These are phyloP conservation scores for Melozone crissalis DNA, from an alignment of 2,113 vertebrate genomes.

Conservation along the genomic window DNA sequence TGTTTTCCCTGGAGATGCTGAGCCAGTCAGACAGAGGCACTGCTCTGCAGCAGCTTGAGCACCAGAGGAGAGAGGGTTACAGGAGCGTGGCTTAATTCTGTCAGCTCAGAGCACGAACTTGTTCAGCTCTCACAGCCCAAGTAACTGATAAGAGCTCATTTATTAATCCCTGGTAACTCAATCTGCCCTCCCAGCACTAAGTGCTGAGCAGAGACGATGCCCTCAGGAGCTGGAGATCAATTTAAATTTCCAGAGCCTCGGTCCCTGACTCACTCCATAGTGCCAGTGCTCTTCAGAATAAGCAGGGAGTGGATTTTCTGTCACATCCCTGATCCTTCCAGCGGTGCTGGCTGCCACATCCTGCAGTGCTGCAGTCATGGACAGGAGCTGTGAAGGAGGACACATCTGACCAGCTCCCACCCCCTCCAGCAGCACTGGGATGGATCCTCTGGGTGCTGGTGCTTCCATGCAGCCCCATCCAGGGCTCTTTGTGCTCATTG, in stretches of 20 bases:
- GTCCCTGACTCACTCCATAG: not conserved
- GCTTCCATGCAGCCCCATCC: not conserved
- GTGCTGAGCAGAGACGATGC: not conserved
- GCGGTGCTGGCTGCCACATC: not conserved
- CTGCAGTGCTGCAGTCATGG: not conserved
- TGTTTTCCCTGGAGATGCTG: not conserved
- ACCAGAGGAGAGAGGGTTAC: not conserved
- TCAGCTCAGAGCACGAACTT: not conserved
- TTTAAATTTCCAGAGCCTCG: not conserved
- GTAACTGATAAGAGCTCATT: not conserved
- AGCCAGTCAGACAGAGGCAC: not conserved
- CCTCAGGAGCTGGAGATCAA: slow-evolving; percentile 20
- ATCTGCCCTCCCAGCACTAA: not conserved
- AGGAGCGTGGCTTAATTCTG: not conserved
- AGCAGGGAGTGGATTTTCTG: not conserved
- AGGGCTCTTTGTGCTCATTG: not conserved
- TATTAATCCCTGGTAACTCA: slow-evolving; percentile 20
- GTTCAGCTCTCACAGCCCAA: not conserved
- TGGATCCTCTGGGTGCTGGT: not conserved
- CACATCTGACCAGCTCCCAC: not conserved
- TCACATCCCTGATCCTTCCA: not conserved
- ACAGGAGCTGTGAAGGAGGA: not conserved
- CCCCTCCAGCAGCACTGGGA: not conserved
- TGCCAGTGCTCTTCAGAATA: not conserved
- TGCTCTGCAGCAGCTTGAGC: not conserved